Conservation (phyloP, 2,888 invertebrate species). For the Leptothorax acervorum region DNA sequence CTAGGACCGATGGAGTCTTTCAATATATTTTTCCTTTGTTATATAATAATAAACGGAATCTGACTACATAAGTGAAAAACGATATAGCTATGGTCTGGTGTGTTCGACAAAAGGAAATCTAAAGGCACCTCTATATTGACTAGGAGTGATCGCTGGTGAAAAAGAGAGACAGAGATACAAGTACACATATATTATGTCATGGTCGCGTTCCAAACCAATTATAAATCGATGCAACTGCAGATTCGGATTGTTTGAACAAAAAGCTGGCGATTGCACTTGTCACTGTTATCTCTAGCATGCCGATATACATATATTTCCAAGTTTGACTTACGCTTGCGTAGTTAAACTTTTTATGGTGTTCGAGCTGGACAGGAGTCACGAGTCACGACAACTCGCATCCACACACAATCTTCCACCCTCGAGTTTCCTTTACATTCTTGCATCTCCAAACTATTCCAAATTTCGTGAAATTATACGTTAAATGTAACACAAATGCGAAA, state of each 20-base stretch:
- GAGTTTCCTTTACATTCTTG: not conserved
- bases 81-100: not conserved
- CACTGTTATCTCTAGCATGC: slow-evolving; percentile 21
- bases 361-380: slow-evolving; percentile 51
- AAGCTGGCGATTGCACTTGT: slow-evolving; percentile 47
- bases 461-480: not conserved
- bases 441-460: not conserved
- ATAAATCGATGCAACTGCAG: slow-evolving; percentile 54
- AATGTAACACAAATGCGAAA: not conserved
- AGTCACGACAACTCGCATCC: not conserved
- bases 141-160: slow-evolving; percentile 1
- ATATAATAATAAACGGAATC: not conserved
- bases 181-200: not conserved
- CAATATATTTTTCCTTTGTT: not conserved
- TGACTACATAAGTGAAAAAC: not conserved
- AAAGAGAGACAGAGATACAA: not conserved
- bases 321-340: not conserved
- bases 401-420: not conserved
- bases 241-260: slow-evolving; percentile 57
- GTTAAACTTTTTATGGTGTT: slow-evolving; percentile 45
- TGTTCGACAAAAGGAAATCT: slow-evolving; percentile 21
- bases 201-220: slow-evolving; percentile 15
- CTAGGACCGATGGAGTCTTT: not conserved
- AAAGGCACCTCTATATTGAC: not conserved
- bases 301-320: not conserved